Evolutionary conservation across 2,113 vertebrate species (phyloP).

Genomic region (Hypanus sabinus): DNA sequence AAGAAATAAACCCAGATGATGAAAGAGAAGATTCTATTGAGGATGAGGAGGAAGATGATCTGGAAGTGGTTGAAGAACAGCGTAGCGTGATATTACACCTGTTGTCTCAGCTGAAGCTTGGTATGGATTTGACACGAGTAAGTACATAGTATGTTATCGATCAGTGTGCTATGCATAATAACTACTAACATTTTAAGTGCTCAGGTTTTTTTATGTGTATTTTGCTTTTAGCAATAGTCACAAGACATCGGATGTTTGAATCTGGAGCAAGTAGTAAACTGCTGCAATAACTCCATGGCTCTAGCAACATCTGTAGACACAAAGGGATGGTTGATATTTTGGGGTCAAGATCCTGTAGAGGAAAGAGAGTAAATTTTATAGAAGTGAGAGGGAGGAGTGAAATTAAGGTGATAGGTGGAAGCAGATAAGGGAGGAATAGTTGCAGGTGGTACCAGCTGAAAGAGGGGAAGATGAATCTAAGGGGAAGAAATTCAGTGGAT

Average conservation of each 20-base stretch:
- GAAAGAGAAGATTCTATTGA: conserved; percentile 76
- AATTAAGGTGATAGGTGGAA: too few species aligned
- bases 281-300: too few species aligned
- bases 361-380: too few species aligned
- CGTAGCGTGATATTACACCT: conserved; percentile 95
- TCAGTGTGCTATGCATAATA: not conserved
- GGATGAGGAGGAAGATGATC: conserved; percentile 74
- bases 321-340: too few species aligned
- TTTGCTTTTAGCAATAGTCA: not conserved
- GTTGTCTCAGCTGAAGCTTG: conserved; percentile 93
- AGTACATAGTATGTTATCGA: conserved; percentile 45
- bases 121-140: conserved; percentile 97
- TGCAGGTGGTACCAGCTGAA: too few species aligned
- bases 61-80: conserved; percentile 88
- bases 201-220: not conserved
- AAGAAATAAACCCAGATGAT: conserved; percentile 79
- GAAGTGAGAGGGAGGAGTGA: too few species aligned
- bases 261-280: too few species aligned
- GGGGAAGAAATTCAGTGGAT: too few species aligned
- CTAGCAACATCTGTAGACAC: too few species aligned
- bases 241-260: not conserved
- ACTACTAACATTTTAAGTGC: not conserved
- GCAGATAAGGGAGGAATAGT: too few species aligned
- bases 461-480: too few species aligned
- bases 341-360: too few species aligned